A percentile compares a stretch with the other conserved stretches of the same genome.
phyloP scores from a whole-genome alignment of 2,113 vertebrate genomes.

The Oreochromis aureus region DNA sequence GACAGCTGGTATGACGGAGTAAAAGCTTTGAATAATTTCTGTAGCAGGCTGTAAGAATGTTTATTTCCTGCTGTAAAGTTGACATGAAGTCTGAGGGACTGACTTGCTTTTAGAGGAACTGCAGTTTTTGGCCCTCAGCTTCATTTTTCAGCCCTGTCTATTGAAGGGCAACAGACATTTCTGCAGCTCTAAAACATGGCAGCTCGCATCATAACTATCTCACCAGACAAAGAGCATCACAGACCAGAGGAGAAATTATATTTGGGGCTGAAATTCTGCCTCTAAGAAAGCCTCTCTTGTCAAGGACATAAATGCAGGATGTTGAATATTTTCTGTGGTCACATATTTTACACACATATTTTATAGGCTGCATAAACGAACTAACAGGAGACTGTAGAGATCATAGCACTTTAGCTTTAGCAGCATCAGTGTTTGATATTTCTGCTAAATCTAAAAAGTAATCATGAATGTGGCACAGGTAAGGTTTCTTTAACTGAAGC shows the following conservation, averaged over 20 bases:
- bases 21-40: rapidly evolving
- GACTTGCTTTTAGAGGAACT: background rate
- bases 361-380: background rate
- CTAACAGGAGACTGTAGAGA: background rate
- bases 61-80: background rate
- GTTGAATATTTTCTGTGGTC: background rate
- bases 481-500: background rate
- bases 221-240: background rate
- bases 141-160: rapidly evolving
- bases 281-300: background rate
- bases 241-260: background rate
- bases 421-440: background rate
- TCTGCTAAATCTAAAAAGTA: background rate
- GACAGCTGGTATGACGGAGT: background rate
- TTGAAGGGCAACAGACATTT: background rate
- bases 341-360: background rate
- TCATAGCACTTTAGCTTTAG: background rate
- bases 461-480: background rate
- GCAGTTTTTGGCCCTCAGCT: background rate
- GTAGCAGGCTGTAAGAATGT: background rate
- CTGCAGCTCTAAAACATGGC: background rate
- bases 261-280: background rate
- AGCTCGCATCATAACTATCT: rapidly evolving
- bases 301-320: background rate
- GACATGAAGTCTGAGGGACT: rapidly evolving